A percentile compares a stretch with the other conserved stretches of the same genome.
These are phyloP conservation scores for Crotophaga sulcirostris DNA, from an alignment of 2,113 vertebrate species.

Conservation along the genomic window DNA sequence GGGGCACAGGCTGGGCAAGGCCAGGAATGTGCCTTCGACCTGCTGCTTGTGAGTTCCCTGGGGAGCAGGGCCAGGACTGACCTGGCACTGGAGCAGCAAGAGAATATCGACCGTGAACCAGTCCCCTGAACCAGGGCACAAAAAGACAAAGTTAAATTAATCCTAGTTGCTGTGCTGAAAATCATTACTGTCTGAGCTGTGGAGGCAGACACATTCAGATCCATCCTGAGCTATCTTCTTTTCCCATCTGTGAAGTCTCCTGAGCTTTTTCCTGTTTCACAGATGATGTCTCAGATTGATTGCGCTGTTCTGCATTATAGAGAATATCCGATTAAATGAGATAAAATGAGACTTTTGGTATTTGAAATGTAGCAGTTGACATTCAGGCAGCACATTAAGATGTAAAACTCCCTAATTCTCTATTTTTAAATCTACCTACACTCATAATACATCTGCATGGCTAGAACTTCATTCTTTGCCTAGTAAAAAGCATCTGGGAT, in stretches of 20 bases:
- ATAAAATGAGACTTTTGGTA: constrained; percentile 3
- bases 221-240: background rate
- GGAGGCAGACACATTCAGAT: background rate
- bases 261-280: background rate
- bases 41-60: accelerated
- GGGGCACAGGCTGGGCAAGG: background rate
- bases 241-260: background rate
- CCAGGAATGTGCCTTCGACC: accelerated
- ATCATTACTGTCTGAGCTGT: background rate
- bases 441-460: background rate
- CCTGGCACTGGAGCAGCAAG: background rate
- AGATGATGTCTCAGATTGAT: constrained; percentile 1
- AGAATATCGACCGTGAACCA: accelerated
- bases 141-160: background rate
- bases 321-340: background rate
- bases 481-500: background rate
- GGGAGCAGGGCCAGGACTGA: accelerated
- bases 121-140: background rate
- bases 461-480: background rate
- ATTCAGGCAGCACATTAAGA: constrained; percentile 1
- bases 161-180: background rate
- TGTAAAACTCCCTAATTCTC: background rate
- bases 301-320: background rate
- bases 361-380: background rate
- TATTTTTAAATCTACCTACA: background rate